Evolutionary conservation across 2,113 vertebrate species (phyloP).

Genomic region (Bostrychus sinensis): DNA sequence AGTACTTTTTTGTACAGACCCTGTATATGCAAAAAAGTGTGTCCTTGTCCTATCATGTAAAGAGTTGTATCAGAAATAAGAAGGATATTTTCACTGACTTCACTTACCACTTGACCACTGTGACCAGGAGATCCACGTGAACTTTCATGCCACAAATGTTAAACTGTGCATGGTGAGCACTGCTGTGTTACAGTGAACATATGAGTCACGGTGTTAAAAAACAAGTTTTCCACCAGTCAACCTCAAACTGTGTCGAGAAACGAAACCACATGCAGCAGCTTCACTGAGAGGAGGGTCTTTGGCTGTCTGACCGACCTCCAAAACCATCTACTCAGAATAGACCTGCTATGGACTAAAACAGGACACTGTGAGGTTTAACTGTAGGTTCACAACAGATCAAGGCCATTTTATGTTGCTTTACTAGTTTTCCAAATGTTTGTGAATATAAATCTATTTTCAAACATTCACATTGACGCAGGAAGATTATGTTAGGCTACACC

Average conservation of each 20-base stretch:
- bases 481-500: background rate
- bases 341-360: too few relatives aligned
- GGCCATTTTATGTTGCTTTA: background rate
- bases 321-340: background rate
- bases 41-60: too few relatives aligned
- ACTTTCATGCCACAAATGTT: too few relatives aligned
- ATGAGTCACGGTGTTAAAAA: background rate
- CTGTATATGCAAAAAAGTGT: too few relatives aligned
- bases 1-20: too few relatives aligned
- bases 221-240: background rate
- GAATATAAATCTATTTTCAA: background rate
- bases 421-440: background rate
- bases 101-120: too few relatives aligned
- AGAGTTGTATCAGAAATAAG: too few relatives aligned
- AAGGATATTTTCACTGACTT: too few relatives aligned
- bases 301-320: background rate
- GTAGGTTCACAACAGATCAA: background rate
- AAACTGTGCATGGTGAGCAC: background rate
- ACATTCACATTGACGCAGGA: too few relatives aligned
- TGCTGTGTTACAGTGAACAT: background rate
- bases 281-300: background rate
- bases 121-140: too few relatives aligned
- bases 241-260: background rate
- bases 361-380: too few relatives aligned
- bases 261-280: background rate